A percentile compares a stretch with the other conserved stretches of the same genome.
Evolutionary conservation across 2,113 vertebrate genomes (phyloP).

Genomic region (Bambusicola thoracicus): DNA sequence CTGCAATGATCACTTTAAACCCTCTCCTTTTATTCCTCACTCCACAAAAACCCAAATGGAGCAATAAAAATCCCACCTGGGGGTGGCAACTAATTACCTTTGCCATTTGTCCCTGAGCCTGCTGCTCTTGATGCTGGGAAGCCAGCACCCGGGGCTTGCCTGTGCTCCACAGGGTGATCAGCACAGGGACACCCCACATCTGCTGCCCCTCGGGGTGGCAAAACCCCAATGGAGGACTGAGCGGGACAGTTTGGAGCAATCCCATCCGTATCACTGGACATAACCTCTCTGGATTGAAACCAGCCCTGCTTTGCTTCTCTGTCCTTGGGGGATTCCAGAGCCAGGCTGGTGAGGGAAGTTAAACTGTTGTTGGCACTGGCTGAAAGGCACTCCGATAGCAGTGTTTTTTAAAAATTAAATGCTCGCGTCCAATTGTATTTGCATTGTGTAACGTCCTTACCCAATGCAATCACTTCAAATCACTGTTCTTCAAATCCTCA

Average conservation of each 20-base stretch:
- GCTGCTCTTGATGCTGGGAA: neutral
- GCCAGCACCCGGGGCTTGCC: neutral
- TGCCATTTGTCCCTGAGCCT: neutral
- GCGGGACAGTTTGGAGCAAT: neutral
- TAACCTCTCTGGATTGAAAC: neutral
- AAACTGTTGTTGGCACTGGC: neutral
- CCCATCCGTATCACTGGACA: neutral
- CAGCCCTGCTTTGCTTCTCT: neutral
- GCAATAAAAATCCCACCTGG: neutral
- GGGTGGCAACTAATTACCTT: neutral
- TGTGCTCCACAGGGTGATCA: neutral
- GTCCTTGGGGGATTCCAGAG: neutral
- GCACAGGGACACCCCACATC: neutral
- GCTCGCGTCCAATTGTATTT: constrained; percentile 39
- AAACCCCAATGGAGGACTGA: accelerated
- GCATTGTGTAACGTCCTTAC: constrained; percentile 16
- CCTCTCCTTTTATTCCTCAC: neutral
- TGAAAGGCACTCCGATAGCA: neutral
- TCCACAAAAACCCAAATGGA: neutral
- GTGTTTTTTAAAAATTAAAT: constrained; percentile 26
- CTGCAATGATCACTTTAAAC: neutral
- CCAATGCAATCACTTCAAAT: constrained; percentile 50
- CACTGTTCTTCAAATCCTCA: neutral
- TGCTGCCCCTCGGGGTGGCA: neutral
- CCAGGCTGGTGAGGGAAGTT: neutral